Evolutionary conservation across 2,113 vertebrate genomes (phyloP).

Genomic region (Machaerirhynchus nigripectus): DNA sequence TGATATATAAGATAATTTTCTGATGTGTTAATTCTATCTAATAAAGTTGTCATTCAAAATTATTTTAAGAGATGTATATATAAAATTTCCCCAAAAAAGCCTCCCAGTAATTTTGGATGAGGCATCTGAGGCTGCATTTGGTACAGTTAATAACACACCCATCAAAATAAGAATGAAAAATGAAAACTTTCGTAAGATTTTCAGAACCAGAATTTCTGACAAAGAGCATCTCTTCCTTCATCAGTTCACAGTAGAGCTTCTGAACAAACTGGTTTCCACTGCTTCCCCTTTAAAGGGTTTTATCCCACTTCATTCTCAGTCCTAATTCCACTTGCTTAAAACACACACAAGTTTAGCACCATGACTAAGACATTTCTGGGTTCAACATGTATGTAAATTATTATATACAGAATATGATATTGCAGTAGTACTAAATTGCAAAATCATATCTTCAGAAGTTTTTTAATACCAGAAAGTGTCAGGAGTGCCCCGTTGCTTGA

Average conservation of each 20-base stretch:
- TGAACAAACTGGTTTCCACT: neutral
- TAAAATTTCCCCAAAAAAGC: neutral
- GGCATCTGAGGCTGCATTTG: neutral
- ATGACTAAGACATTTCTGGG: neutral
- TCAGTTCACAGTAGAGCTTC: neutral
- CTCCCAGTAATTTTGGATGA: neutral
- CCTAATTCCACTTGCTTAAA: neutral
- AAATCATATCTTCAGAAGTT: neutral
- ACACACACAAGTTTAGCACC: neutral
- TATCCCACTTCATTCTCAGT: neutral
- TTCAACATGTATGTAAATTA: neutral
- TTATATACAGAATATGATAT: neutral
- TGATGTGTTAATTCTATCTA: neutral
- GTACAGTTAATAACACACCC: neutral
- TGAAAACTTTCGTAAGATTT: neutral
- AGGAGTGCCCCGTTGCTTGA: neutral
- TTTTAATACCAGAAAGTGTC: neutral
- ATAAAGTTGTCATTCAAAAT: neutral
- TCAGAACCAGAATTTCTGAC: neutral
- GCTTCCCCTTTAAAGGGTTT: neutral
- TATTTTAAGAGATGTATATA: neutral
- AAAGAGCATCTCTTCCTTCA: neutral
- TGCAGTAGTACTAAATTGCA: neutral
- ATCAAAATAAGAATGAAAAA: neutral
- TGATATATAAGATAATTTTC: neutral